Conservation (phyloP, 2,113 vertebrate genomes). For the Pandion haliaetus region DNA sequence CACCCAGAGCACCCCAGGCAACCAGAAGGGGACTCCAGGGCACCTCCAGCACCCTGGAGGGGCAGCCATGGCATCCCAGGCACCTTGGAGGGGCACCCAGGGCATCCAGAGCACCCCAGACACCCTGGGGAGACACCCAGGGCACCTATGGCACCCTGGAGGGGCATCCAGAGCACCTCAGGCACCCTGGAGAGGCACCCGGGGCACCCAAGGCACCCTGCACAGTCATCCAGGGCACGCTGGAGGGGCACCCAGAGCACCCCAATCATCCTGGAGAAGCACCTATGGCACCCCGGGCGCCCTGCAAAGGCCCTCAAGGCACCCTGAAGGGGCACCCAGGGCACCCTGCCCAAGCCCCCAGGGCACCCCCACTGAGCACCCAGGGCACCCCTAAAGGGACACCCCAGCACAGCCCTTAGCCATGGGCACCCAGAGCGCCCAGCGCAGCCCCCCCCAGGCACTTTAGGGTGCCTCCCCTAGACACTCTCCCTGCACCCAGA, state of each 20-base stretch:
- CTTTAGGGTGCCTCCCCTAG: neutral
- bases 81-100: neutral
- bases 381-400: neutral
- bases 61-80: no score
- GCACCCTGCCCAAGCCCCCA: neutral
- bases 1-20: neutral
- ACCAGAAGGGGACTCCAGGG: no score
- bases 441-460: neutral
- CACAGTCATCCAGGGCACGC: no score
- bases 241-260: neutral
- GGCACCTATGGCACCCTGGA: no score
- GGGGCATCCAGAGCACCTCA: no score
- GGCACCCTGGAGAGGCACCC: neutral
- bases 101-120: neutral
- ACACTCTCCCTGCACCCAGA: conserved; percentile 45
- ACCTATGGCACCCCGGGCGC: neutral
- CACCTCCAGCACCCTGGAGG: no score
- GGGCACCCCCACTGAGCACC: neutral
- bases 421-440: neutral
- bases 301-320: neutral
- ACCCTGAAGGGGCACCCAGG: neutral
- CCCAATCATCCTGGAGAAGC: neutral
- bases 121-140: neutral
- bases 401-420: neutral
- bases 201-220: no score